Evolutionary conservation across 2,888 invertebrate genomes (phyloP), one percentile per base, ranked within the genome.

Genomic region (Rambutsinella grinnellia): DNA sequence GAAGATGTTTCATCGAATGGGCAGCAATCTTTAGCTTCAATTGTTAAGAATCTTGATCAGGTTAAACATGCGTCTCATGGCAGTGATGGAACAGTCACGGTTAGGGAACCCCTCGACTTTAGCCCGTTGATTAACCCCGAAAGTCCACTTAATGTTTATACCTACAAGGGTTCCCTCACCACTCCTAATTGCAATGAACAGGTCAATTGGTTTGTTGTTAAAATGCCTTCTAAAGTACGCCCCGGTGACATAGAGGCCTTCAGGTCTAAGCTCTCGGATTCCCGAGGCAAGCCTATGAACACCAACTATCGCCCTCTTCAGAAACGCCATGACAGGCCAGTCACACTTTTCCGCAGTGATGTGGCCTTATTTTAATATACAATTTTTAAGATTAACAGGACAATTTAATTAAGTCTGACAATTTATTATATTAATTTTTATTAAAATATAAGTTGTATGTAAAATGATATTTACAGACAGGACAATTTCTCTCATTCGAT

Each of bases 111-210:
- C 17, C 8, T 63, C 2, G 63, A 63, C 19, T 49, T 47, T 2
- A 63, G 24, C 15, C 21, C 63, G 1, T 17, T 63, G 5, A 26
- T 63, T n/a, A 23, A 23, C 21, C 5, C 5, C 15, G 21, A 54
- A 23, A 27, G 3, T 36, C 15, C 15, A 5, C 15, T 17, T 21
- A 8, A 8, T n/a, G 21, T 46, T 8, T 67, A 23, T 24, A 44
- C 21, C 8, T 68, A 68, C 44, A 26, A 68, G 23, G 68, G 68
- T 27, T 47, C 49, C 6, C 28, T 68, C 13, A 68, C 68, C 2
- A 68, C 68, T 5, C 68, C 68, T 8, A 10, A 13, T 21, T 65
- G 65, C 27, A 65, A 53, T 13, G 65, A 65, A 53, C n/a, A 21
- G n/a, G 65, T 65, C 26, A 21, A 28, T 19, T 65, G 65, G 65